Base-by-base conservation (phyloP, 2,797 vertebrate species). In the Gymnothorax javanicus region DNA sequence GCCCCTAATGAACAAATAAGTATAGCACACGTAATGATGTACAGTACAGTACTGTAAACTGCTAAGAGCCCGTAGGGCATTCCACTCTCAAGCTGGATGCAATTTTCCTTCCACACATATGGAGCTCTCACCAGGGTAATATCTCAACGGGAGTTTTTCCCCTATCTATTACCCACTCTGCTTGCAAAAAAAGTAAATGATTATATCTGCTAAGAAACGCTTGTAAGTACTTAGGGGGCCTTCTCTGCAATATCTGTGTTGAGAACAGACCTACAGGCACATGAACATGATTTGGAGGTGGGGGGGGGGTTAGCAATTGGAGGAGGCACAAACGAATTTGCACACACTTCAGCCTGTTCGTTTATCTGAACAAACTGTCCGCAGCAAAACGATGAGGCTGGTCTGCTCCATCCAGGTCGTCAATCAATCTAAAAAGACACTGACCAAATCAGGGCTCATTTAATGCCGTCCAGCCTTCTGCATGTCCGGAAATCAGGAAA, bases 401-500 rank as follows among this genome's bases (percentile, higher is more conserved):
- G 23, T 43, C 62, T 8, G 62, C 20, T 67, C n/a, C 62, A 67
- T 7, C 62, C 62, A 8, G 7, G 75, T 52, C 75, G 50, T 56
- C 8, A 5, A 54, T 79, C 23, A 56, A 56, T 79, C 75, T 79
- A 43, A 15, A n/a, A n/a, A 56, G 75, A 79, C 75, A 56, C 75
- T 79, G 23, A 79, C 50, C 75, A 56, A 79, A 79, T 52, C 50
- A 56, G 1, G 3, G 75, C 17, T 54, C 50, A 15, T 54, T 79
- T 23, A 54, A 79, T 56, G 9, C 1, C 75, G 15, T 43, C 50
- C 75, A 79, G 75, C 20, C 50, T n/a, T 79, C 75, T n/a, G 5
- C 75, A 56, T 13, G 33, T 79, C 15, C 52, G 75, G 50, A 54
- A 79, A 79, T 79, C 13, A 79, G 75, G 75, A 79, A 79, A 79